These are phyloP conservation scores for Platycnemis pennipes DNA, from an alignment of 2,888 invertebrate genomes.

Conservation along the genomic window DNA sequence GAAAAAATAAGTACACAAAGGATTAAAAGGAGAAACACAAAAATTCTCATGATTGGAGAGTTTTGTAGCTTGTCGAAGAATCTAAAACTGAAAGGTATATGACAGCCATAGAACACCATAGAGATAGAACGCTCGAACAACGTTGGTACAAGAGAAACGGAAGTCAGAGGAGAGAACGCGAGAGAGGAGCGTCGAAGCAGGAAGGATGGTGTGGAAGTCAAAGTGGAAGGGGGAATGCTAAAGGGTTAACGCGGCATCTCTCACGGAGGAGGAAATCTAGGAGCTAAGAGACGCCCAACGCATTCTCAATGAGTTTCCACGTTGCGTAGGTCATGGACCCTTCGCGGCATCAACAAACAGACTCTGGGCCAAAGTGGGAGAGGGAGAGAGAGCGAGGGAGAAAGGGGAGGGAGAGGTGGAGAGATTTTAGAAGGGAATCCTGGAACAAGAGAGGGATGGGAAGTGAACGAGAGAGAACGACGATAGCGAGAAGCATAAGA, in stretches of 20 bases:
- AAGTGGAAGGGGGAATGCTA: neutral
- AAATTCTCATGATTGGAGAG: too few species aligned
- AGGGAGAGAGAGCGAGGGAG: neutral
- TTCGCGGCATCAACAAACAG: constrained; percentile 49
- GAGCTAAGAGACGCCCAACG: constrained; percentile 37
- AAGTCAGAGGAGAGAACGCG: neutral
- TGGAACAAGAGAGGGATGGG: neutral
- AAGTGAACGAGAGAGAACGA: neutral
- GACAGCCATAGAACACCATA: too few species aligned
- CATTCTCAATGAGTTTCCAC: constrained; percentile 57
- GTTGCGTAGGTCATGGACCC: constrained; percentile 66
- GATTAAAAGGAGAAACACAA: too few species aligned
- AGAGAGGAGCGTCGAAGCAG: neutral
- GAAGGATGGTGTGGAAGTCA: neutral
- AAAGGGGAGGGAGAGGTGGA: neutral
- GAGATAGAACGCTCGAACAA: neutral
- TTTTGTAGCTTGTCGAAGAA: too few species aligned
- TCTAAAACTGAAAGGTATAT: too few species aligned
- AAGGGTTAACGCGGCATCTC: constrained; percentile 60
- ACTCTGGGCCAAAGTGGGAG: constrained; percentile 26
- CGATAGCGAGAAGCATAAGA: constrained; percentile 2
- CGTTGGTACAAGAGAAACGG: neutral
- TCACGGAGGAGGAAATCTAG: constrained; percentile 52
- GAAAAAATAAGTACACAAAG: too few species aligned
- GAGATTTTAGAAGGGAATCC: neutral